These are phyloP conservation scores for Chauna torquata DNA, from an alignment of 2,113 vertebrate genomes.

Conservation along the genomic window DNA sequence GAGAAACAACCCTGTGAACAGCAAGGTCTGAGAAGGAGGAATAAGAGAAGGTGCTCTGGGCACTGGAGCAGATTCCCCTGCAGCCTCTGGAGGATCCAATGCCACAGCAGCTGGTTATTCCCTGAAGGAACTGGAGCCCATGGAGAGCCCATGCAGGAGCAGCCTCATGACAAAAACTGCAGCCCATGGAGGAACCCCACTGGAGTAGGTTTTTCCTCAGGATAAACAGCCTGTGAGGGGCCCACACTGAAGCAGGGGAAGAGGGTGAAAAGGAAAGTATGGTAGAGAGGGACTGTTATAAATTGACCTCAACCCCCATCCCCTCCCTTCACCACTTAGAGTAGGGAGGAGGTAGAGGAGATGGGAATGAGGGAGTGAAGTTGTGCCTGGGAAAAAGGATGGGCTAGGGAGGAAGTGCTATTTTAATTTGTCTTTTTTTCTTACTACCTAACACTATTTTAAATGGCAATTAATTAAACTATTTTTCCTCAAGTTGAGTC, in stretches of 20 bases:
- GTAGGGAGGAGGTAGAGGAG: neutral
- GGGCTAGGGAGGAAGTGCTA: rapidly evolving
- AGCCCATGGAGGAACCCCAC: rapidly evolving
- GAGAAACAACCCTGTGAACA: neutral
- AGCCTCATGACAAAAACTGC: neutral
- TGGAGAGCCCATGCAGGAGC: neutral
- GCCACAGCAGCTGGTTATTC: neutral
- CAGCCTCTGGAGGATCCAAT: neutral
- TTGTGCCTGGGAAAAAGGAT: neutral
- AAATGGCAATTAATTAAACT: neutral
- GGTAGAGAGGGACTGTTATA: neutral
- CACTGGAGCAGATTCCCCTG: neutral
- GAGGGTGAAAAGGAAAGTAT: neutral
- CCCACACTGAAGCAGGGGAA: neutral
- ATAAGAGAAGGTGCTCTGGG: neutral
- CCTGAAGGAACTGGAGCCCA: neutral
- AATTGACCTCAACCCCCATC: neutral
- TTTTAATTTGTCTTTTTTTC: neutral
- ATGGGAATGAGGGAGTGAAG: neutral
- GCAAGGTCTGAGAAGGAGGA: neutral
- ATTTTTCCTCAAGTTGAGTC: neutral
- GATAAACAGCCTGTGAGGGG: neutral
- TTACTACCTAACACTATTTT: neutral
- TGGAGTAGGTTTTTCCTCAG: neutral
- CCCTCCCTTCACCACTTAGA: neutral